Evolutionary conservation across 2,113 vertebrate genomes (phyloP).

Genomic region (Stegastes partitus): DNA sequence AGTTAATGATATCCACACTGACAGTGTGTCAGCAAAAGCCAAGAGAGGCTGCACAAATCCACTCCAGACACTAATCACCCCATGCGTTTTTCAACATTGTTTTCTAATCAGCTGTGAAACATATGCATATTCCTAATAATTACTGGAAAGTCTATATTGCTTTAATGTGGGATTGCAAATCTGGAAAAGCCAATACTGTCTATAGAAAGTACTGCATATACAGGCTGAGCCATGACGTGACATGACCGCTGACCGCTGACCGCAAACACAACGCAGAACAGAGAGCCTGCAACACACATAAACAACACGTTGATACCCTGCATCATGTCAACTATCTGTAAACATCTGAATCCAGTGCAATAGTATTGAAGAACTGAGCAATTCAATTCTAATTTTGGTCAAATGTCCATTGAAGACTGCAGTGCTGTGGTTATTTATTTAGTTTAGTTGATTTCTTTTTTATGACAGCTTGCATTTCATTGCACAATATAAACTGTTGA

Average conservation of each 20-base stretch:
- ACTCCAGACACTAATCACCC: slow-evolving; percentile 9
- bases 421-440: background rate
- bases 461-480: background rate
- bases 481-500: background rate
- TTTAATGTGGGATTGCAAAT: background rate
- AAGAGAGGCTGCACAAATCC: slow-evolving; percentile 25
- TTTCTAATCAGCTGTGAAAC: slow-evolving; percentile 16
- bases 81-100: background rate
- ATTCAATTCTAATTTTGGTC: background rate
- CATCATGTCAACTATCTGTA: background rate
- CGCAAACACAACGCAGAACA: background rate
- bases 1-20: slow-evolving; percentile 29
- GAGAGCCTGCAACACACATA: background rate
- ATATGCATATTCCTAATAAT: background rate
- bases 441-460: background rate
- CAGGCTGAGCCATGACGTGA: slow-evolving; percentile 1
- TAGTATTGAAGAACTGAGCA: background rate
- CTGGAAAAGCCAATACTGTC: background rate
- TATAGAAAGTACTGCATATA: background rate
- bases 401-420: background rate
- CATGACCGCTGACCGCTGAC: too few species aligned
- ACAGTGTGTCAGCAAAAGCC: slow-evolving; percentile 27
- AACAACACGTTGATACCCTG: background rate
- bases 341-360: background rate
- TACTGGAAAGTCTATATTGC: background rate